A percentile compares a stretch with the other conserved stretches of the same genome.
Conservation (phyloP, 2,797 vertebrate genomes). For the Lacerta viridis region DNA sequence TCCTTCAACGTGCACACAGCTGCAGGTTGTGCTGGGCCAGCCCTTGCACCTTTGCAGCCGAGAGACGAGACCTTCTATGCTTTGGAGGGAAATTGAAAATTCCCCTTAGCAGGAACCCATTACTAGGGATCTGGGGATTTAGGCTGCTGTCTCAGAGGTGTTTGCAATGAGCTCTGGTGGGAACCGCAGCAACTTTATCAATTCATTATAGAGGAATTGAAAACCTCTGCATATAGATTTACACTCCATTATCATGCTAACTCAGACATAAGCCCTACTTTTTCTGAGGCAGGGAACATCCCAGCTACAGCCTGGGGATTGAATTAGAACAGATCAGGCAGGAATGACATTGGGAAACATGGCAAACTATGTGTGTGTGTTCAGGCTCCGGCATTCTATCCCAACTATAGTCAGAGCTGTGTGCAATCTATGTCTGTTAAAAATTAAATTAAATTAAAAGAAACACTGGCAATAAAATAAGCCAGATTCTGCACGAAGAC, state of each 20-base stretch:
- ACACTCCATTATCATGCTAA: slow-evolving; percentile 32
- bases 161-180: slow-evolving; percentile 23
- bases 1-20: rapidly evolving
- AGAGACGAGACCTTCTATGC: not conserved
- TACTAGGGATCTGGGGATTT: slow-evolving; percentile 19
- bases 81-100: not conserved
- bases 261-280: slow-evolving; percentile 24
- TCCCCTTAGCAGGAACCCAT: not conserved
- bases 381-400: not conserved
- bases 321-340: not conserved
- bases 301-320: not conserved
- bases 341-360: not conserved
- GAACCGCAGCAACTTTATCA: rapidly evolving
- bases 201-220: not conserved
- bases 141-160: not conserved
- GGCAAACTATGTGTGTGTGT: not conserved
- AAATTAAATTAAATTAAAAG: not conserved
- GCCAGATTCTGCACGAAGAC: not conserved
- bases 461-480: not conserved
- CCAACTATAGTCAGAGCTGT: not conserved
- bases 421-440: not conserved
- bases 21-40: not conserved
- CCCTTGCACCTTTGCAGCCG: rapidly evolving
- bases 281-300: not conserved
- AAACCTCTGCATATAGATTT: not conserved